A percentile compares a stretch with the other conserved stretches of the same genome.
phyloP scores from a whole-genome alignment of 2,797 vertebrate genomes.

The Gallinago stenura region DNA sequence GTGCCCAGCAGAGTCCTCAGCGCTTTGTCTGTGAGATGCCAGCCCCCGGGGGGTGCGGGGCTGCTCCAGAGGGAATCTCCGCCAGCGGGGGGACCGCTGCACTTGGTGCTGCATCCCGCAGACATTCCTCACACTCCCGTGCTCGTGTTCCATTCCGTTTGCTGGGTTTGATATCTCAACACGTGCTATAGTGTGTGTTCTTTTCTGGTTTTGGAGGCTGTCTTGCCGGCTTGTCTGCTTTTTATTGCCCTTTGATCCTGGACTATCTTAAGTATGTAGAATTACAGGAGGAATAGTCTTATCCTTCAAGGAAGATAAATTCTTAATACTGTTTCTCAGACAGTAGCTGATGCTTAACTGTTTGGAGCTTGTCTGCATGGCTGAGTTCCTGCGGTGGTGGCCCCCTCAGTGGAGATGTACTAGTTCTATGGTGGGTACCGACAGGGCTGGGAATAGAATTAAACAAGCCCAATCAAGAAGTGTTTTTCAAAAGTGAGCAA shows the following conservation, averaged over 20 bases:
- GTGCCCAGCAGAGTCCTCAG: not conserved
- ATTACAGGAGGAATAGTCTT: not conserved
- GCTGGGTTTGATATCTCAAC: not conserved
- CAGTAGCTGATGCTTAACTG: not conserved
- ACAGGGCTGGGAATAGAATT: not conserved
- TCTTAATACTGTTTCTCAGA: not conserved
- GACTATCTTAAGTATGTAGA: not conserved
- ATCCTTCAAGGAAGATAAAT: not conserved
- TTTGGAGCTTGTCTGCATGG: not conserved
- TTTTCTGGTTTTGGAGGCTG: not conserved
- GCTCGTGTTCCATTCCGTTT: fast-evolving
- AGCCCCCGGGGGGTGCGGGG: fast-evolving
- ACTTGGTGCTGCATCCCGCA: fast-evolving
- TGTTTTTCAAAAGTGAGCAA: not conserved
- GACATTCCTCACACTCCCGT: fast-evolving
- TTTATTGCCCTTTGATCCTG: not conserved
- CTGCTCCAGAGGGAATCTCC: not conserved
- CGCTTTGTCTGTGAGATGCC: not conserved
- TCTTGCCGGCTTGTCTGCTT: not conserved
- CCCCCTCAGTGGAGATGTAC: fast-evolving
- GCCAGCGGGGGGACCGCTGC: not conserved
- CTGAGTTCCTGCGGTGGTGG: not conserved
- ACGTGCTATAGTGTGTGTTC: fast-evolving
- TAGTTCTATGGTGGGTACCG: not conserved
- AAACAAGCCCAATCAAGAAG: not conserved